phyloP scores from a whole-genome alignment of 1,140 invertebrate genomes.

The Sminthurinus signatus region DNA sequence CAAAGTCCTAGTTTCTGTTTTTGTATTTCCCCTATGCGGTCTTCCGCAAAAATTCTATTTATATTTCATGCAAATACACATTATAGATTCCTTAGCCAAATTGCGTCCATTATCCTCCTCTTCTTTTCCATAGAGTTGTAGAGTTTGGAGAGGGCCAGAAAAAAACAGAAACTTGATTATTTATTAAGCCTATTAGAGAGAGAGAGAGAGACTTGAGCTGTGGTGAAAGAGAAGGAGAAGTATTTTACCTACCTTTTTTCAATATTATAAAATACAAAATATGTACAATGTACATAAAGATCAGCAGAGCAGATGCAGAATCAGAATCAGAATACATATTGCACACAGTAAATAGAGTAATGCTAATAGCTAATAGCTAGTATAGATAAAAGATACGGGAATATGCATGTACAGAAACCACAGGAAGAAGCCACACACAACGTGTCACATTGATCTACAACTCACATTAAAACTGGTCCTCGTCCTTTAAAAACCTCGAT shows the following conservation, averaged over 20 bases:
- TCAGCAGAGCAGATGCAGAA: no score
- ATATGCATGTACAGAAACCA: no score
- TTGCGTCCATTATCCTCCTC: constrained; percentile 5
- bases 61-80: constrained; percentile 16
- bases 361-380: no score
- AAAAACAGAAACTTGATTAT: constrained; percentile 5
- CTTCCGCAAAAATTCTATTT: constrained; percentile 19
- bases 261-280: no score
- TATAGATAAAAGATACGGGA: no score
- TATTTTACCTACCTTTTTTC: no score
- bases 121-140: not conserved
- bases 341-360: no score
- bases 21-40: not conserved
- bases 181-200: constrained; percentile 15
- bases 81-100: constrained; percentile 16
- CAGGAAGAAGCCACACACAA: no score
- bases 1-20: not conserved
- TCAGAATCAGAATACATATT: no score
- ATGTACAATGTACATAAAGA: no score
- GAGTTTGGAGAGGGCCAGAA: not conserved
- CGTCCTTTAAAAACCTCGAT: constrained; percentile 20
- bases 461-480: constrained; percentile 6
- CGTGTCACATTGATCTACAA: constrained; percentile 9
- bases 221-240: no score
- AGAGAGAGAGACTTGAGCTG: no score